Conservation (phyloP, 1,140 invertebrate species). For the Globodera rostochiensis region DNA sequence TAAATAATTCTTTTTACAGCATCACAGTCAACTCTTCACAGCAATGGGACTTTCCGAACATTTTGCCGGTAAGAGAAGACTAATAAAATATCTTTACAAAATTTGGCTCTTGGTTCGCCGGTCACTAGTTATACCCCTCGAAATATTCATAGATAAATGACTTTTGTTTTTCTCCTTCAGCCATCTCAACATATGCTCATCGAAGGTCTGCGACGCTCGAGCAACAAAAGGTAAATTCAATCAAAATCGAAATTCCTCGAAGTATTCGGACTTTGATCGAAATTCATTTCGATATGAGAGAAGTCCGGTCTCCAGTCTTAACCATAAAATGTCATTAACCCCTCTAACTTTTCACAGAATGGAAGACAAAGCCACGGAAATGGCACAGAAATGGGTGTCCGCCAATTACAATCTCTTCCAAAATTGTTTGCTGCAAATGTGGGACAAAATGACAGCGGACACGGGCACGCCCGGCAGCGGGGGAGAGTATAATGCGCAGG, state of each 20-base stretch:
- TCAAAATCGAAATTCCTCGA: too few relatives aligned
- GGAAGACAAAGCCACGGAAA: slow-evolving; percentile 10
- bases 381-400: background rate
- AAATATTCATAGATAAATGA: too few relatives aligned
- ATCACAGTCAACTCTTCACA: background rate
- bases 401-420: slow-evolving; percentile 19
- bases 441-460: slow-evolving; percentile 14
- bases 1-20: background rate
- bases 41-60: slow-evolving; percentile 24
- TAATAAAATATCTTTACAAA: too few relatives aligned
- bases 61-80: slow-evolving; percentile 34
- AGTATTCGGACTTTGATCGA: too few relatives aligned
- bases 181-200: too few relatives aligned
- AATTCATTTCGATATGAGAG: too few relatives aligned
- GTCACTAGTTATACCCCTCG: too few relatives aligned
- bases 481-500: slow-evolving; percentile 8
- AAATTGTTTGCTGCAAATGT: slow-evolving; percentile 17
- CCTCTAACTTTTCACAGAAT: slow-evolving; percentile 5
- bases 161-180: too few relatives aligned
- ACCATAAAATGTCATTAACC: background rate
- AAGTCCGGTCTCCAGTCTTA: too few relatives aligned
- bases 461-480: slow-evolving; percentile 12
- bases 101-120: too few relatives aligned
- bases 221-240: too few relatives aligned
- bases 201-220: too few relatives aligned